A percentile compares a stretch with the other conserved stretches of the same genome.
phyloP scores from a whole-genome alignment of 1,140 invertebrate genomes.

The Aleiodes sp. region DNA sequence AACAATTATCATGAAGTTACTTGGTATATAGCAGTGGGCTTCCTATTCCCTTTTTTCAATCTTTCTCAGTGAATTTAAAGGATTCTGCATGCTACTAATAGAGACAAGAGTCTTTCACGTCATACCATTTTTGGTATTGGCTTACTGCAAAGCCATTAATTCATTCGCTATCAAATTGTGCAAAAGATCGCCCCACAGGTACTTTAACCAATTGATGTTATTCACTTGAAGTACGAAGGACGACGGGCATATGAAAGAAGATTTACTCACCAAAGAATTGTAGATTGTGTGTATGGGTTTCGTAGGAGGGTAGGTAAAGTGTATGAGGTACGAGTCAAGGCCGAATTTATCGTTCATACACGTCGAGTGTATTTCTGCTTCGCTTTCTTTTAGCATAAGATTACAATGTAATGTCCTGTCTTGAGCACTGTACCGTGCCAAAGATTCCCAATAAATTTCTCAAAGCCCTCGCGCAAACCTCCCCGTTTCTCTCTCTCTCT shows the following conservation, averaged over 20 bases:
- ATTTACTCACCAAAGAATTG: conserved; percentile 6
- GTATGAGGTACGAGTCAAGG: conserved; percentile 30
- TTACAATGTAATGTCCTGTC: conserved; percentile 38
- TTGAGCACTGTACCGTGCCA: neutral
- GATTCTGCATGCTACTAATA: too few species aligned
- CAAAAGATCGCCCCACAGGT: neutral
- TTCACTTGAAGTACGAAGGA: neutral
- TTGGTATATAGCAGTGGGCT: neutral
- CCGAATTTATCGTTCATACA: conserved; percentile 37
- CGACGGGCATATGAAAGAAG: neutral
- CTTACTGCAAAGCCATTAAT: neutral
- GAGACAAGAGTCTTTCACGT: neutral
- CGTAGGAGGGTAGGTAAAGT: neutral
- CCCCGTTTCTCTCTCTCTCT: neutral
- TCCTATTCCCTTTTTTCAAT: too few species aligned
- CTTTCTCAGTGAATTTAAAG: too few species aligned
- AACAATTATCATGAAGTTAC: neutral
- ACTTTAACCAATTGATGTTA: neutral
- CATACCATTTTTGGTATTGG: neutral
- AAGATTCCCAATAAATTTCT: conserved; percentile 46
- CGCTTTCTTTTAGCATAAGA: conserved; percentile 36
- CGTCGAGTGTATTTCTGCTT: neutral
- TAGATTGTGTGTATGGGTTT: neutral
- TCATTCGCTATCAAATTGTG: neutral
- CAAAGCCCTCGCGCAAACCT: neutral